Evolutionary conservation across 1,140 invertebrate genomes (phyloP).

Genomic region (Pseudomyrmex pallidus): DNA sequence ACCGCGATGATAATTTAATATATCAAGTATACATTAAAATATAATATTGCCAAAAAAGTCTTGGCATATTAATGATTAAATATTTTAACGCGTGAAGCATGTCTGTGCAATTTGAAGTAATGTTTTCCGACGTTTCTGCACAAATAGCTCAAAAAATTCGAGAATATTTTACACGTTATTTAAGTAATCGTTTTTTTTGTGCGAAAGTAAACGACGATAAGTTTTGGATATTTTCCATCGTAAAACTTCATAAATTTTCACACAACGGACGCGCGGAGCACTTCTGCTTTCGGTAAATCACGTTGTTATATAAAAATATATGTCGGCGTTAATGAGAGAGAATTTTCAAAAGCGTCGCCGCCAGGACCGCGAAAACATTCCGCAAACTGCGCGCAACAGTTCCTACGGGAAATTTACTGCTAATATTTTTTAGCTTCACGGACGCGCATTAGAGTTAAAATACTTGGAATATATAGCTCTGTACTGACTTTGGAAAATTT

Average conservation of each 20-base stretch:
- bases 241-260: background rate
- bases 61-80: background rate
- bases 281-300: constrained; percentile 24
- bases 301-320: constrained; percentile 31
- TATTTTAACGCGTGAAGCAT: background rate
- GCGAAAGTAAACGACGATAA: background rate
- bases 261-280: background rate
- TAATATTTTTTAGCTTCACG: constrained; percentile 66
- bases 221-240: background rate
- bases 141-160: too few species aligned
- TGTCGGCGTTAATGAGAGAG: constrained; percentile 38
- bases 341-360: constrained; percentile 37
- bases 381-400: constrained; percentile 37
- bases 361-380: constrained; percentile 17
- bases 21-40: background rate
- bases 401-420: constrained; percentile 55
- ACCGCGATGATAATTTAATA: constrained; percentile 40
- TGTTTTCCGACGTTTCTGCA: background rate
- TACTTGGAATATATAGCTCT: constrained; percentile 50
- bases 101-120: background rate
- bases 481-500: constrained; percentile 69
- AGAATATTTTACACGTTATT: background rate
- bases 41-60: too few species aligned
- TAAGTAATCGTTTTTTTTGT: background rate
- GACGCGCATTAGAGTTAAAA: constrained; percentile 60